Conservation (phyloP, 2,888 invertebrate genomes). For the Xylophagus ater region DNA sequence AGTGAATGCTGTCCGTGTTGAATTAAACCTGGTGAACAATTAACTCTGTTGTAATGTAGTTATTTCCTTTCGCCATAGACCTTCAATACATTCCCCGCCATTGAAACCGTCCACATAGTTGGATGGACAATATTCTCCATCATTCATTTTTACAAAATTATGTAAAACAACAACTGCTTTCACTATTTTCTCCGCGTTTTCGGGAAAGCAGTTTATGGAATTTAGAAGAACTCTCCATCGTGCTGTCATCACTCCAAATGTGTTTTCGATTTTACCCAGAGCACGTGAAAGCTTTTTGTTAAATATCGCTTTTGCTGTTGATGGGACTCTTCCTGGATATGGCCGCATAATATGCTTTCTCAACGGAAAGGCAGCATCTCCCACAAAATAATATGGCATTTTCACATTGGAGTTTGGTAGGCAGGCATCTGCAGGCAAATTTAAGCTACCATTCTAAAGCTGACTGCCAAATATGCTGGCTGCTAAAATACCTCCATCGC, state of each 20-base stretch:
- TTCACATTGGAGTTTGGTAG: slow-evolving; percentile 11
- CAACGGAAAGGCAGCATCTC: slow-evolving; percentile 20
- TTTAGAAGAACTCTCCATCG: slow-evolving; percentile 21
- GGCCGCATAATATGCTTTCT: slow-evolving; percentile 21
- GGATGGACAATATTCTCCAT: slow-evolving; percentile 8
- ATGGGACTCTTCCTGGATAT: slow-evolving; percentile 18
- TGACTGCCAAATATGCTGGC: slow-evolving; percentile 17
- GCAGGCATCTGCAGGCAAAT: slow-evolving; percentile 10
- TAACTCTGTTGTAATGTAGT: background rate
- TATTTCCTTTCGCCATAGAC: slow-evolving; percentile 7
- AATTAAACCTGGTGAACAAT: slow-evolving; percentile 4
- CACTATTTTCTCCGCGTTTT: slow-evolving; percentile 21
- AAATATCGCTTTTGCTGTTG: slow-evolving; percentile 18
- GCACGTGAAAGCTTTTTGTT: slow-evolving; percentile 22
- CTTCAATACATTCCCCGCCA: slow-evolving; percentile 2
- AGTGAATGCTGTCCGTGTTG: slow-evolving; percentile 4
- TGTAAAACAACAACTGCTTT: no score
- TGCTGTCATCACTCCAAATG: slow-evolving; percentile 22
- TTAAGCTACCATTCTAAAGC: slow-evolving; percentile 13
- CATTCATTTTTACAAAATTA: no score
- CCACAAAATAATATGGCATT: slow-evolving; percentile 19
- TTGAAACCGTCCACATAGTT: slow-evolving; percentile 6
- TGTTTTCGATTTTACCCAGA: slow-evolving; percentile 21
- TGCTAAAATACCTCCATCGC: slow-evolving; percentile 7
- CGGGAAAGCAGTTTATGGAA: slow-evolving; percentile 18